Percentiles rank a stretch among this genome's conserved stretches.
Evolutionary conservation across 2,113 vertebrate species (phyloP).

Genomic region (Euleptes europaea): DNA sequence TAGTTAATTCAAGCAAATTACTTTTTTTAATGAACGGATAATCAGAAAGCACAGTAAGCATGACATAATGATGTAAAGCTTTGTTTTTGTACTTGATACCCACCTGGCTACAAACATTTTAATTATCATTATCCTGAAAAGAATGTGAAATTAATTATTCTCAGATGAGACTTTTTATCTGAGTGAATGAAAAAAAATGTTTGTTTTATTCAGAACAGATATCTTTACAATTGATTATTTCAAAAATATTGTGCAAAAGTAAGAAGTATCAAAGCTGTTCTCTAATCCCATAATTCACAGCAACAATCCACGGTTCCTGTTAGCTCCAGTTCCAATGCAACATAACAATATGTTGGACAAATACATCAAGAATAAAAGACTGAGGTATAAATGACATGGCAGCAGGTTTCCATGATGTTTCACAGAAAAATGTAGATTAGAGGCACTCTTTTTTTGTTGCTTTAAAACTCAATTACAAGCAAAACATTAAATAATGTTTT

Average conservation of each 20-base stretch:
- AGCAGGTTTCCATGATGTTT: background rate
- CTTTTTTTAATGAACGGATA: conserved; percentile 14
- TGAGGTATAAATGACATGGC: background rate
- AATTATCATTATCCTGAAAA: background rate
- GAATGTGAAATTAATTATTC: background rate
- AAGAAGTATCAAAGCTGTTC: background rate
- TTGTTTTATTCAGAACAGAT: background rate
- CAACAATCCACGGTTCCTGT: conserved; percentile 6
- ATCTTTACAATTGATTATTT: conserved; percentile 19
- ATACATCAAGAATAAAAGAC: background rate
- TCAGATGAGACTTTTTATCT: background rate
- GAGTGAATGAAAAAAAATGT: background rate
- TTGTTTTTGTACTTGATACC: background rate
- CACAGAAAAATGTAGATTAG: background rate
- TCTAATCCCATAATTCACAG: background rate
- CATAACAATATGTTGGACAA: background rate
- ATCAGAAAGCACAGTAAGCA: conserved; percentile 20
- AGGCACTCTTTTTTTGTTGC: background rate
- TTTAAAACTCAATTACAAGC: conserved; percentile 6
- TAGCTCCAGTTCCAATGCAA: background rate
- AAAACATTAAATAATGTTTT: background rate
- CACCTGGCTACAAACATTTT: conserved; percentile 8
- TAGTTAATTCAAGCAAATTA: conserved; percentile 39
- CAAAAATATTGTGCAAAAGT: background rate
- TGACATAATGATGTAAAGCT: background rate